Evolutionary conservation across 2,797 vertebrate species (phyloP).

Genomic region (Distichodus sexfasciatus): DNA sequence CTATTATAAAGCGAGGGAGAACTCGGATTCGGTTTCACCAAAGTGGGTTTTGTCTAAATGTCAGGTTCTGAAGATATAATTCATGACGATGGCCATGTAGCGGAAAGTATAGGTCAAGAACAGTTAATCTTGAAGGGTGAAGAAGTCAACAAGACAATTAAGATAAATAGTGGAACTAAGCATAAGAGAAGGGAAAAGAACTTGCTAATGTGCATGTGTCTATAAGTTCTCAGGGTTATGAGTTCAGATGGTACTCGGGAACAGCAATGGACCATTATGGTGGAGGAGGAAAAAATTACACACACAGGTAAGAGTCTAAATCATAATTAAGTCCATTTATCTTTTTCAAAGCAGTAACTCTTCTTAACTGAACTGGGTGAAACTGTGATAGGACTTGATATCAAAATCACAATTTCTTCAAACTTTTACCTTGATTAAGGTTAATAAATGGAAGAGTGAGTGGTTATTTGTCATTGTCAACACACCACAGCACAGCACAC

Average conservation of each 20-base stretch:
- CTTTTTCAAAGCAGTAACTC: no score
- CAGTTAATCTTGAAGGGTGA: slow-evolving; percentile 13
- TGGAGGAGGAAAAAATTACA: slow-evolving; percentile 54
- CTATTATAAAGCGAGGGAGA: not conserved
- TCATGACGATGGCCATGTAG: slow-evolving; percentile 22
- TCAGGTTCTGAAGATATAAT: slow-evolving; percentile 7
- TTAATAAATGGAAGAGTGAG: no score
- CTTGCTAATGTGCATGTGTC: slow-evolving; percentile 13
- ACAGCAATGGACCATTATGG: slow-evolving; percentile 57
- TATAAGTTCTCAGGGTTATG: slow-evolving; percentile 59
- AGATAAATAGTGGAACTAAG: not conserved
- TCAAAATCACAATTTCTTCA: no score
- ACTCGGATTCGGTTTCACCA: not conserved
- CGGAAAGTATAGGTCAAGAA: slow-evolving; percentile 27
- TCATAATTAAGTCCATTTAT: not conserved
- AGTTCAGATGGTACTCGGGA: slow-evolving; percentile 55
- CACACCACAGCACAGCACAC: no score
- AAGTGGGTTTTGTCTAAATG: slow-evolving; percentile 21
- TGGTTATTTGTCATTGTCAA: no score
- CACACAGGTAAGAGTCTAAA: slow-evolving; percentile 37
- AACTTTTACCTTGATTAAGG: no score
- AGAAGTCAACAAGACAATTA: slow-evolving; percentile 26
- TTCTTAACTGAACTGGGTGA: no score
- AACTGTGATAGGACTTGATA: no score
- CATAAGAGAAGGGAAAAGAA: slow-evolving; percentile 16